phyloP scores from a whole-genome alignment of 1,140 invertebrate genomes.

The Bombus turneri region DNA sequence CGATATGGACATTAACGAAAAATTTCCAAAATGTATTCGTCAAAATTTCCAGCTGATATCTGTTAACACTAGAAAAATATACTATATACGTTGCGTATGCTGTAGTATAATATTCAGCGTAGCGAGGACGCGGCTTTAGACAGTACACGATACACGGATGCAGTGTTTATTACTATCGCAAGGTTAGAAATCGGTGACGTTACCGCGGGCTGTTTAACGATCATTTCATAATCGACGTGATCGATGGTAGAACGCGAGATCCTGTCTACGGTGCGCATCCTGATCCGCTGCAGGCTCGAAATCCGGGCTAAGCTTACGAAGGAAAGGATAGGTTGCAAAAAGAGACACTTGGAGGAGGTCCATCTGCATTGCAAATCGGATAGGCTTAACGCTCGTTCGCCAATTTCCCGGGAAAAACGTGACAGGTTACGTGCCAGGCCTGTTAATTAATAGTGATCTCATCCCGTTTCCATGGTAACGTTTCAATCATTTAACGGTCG shows the following conservation, averaged over 20 bases:
- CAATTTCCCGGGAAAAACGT: constrained; percentile 57
- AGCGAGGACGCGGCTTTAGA: background rate
- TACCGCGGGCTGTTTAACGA: constrained; percentile 25
- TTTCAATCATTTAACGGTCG: background rate
- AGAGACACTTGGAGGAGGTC: constrained; percentile 26
- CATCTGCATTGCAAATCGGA: constrained; percentile 54
- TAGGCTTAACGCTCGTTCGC: background rate
- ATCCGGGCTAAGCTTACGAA: background rate
- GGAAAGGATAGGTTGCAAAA: background rate
- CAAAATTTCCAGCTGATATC: too few species aligned
- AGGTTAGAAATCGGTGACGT: background rate
- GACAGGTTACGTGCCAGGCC: constrained; percentile 41
- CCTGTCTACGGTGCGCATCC: background rate
- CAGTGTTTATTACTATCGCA: background rate
- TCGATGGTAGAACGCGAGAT: constrained; percentile 25
- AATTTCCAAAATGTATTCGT: too few species aligned
- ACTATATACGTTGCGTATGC: too few species aligned
- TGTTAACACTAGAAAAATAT: too few species aligned
- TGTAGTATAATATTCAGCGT: background rate
- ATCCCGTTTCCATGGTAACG: constrained; percentile 30
- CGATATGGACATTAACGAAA: too few species aligned
- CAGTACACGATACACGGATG: background rate
- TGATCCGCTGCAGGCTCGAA: constrained; percentile 16
- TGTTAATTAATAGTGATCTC: constrained; percentile 49
- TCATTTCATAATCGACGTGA: constrained; percentile 39